phyloP scores from a whole-genome alignment of 2,888 invertebrate species.

The Encarsia formosa region DNA sequence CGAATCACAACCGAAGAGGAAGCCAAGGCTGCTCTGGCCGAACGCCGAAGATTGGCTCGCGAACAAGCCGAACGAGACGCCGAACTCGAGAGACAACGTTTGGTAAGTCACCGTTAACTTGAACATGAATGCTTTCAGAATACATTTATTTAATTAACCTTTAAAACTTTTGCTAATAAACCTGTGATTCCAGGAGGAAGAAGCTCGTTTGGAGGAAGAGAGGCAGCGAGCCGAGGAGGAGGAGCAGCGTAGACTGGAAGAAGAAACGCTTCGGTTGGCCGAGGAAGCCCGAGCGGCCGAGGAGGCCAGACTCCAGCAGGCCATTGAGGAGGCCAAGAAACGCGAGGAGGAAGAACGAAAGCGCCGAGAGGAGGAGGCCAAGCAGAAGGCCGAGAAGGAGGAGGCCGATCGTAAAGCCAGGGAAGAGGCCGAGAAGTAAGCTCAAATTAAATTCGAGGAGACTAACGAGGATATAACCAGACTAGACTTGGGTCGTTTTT shows the following conservation, averaged over 20 bases:
- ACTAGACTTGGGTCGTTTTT: too few species aligned
- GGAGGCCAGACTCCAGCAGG: slow-evolving; percentile 75
- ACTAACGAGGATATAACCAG: too few species aligned
- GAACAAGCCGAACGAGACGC: slow-evolving; percentile 91
- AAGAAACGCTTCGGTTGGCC: slow-evolving; percentile 73
- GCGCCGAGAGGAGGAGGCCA: slow-evolving; percentile 63
- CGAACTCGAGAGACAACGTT: slow-evolving; percentile 70
- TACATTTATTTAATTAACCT: neutral
- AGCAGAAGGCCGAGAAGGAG: slow-evolving; percentile 64
- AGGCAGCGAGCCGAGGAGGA: slow-evolving; percentile 75
- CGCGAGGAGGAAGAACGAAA: slow-evolving; percentile 75
- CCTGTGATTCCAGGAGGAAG: slow-evolving; percentile 56
- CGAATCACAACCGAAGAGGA: slow-evolving; percentile 86
- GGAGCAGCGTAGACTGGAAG: slow-evolving; percentile 74
- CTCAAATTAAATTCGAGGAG: too few species aligned
- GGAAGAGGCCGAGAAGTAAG: slow-evolving; percentile 74
- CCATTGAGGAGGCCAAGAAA: slow-evolving; percentile 66
- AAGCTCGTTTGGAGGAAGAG: slow-evolving; percentile 70
- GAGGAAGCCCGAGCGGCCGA: slow-evolving; percentile 77
- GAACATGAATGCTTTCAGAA: too few species aligned
- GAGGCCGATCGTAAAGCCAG: slow-evolving; percentile 76
- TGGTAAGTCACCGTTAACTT: slow-evolving; percentile 47
- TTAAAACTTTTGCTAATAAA: neutral
- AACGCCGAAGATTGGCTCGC: slow-evolving; percentile 78
- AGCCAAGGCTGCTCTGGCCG: slow-evolving; percentile 90